These are phyloP conservation scores for Apus apus DNA, from an alignment of 2,113 vertebrate species.

Conservation along the genomic window DNA sequence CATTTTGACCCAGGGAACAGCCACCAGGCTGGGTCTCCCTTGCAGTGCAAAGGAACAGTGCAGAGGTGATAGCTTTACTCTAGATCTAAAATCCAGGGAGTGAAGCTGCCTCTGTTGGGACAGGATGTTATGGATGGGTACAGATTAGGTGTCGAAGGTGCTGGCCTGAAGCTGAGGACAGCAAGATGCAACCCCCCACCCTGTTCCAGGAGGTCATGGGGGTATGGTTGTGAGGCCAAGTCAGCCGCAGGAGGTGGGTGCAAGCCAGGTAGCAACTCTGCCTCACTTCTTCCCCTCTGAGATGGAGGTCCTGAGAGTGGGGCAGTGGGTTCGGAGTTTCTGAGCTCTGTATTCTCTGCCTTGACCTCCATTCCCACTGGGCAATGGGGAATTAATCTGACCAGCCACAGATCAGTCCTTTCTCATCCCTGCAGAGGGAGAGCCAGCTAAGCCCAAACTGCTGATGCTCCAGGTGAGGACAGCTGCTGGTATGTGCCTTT, in stretches of 20 bases:
- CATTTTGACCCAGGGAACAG: not conserved
- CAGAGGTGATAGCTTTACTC: not conserved
- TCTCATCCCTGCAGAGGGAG: not conserved
- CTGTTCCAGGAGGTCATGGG: rapidly evolving
- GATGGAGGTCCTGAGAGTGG: not conserved
- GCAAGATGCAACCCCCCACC: rapidly evolving
- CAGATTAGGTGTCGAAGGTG: rapidly evolving
- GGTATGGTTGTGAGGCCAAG: rapidly evolving
- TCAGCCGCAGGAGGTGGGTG: not conserved
- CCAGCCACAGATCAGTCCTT: not conserved
- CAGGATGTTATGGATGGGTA: not conserved
- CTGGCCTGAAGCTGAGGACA: not conserved
- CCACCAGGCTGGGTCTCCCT: not conserved
- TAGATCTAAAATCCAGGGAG: not conserved
- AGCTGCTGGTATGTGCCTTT: rapidly evolving
- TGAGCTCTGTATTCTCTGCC: not conserved
- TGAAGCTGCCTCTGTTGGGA: not conserved
- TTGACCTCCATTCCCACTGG: not conserved
- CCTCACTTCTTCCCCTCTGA: not conserved
- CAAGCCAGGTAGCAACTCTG: not conserved
- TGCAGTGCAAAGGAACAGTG: rapidly evolving
- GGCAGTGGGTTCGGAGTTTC: not conserved
- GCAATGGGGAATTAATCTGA: rapidly evolving
- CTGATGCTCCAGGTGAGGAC: not conserved
- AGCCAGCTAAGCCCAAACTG: not conserved